These are phyloP conservation scores for Columba guinea DNA, from an alignment of 2,797 vertebrate genomes.

Conservation along the genomic window DNA sequence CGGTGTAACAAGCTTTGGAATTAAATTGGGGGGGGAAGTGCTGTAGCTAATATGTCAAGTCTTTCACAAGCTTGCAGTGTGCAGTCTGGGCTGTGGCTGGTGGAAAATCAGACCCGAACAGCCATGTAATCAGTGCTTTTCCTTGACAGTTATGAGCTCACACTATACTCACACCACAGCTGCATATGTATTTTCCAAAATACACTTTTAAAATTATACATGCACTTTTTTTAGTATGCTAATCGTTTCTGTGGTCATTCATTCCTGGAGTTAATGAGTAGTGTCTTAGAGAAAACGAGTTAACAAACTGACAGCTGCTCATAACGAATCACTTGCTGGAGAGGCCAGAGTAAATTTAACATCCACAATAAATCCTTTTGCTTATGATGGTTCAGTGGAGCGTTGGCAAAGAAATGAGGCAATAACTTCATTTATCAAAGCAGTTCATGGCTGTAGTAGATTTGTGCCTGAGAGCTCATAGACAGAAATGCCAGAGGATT, in stretches of 20 bases:
- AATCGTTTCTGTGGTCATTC: conserved; percentile 41
- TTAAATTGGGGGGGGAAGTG: background rate
- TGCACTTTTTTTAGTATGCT: background rate
- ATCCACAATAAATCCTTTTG: conserved; percentile 12
- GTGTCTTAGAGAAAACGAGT: conserved; percentile 17
- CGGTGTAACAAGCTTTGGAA: conserved; percentile 4
- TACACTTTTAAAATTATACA: conserved; percentile 16
- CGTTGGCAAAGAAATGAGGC: conserved; percentile 19
- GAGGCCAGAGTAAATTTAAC: background rate
- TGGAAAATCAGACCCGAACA: conserved; percentile 30
- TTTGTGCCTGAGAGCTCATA: background rate
- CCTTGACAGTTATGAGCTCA: conserved; percentile 45
- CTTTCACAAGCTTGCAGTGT: conserved; percentile 14
- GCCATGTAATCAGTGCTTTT: conserved; percentile 18
- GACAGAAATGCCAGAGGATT: background rate
- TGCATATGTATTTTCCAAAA: conserved; percentile 45
- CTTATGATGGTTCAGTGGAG: conserved; percentile 19
- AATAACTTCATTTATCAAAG: conserved; percentile 9
- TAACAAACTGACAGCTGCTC: conserved; percentile 46
- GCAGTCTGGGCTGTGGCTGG: background rate
- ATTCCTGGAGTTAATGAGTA: conserved; percentile 41
- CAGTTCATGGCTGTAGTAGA: background rate
- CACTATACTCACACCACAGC: background rate
- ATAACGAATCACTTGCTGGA: conserved; percentile 10
- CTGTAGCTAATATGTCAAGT: conserved; percentile 18